Base-by-base conservation (phyloP, 2,797 vertebrate species). In the Hippoglossus hippoglossus region DNA sequence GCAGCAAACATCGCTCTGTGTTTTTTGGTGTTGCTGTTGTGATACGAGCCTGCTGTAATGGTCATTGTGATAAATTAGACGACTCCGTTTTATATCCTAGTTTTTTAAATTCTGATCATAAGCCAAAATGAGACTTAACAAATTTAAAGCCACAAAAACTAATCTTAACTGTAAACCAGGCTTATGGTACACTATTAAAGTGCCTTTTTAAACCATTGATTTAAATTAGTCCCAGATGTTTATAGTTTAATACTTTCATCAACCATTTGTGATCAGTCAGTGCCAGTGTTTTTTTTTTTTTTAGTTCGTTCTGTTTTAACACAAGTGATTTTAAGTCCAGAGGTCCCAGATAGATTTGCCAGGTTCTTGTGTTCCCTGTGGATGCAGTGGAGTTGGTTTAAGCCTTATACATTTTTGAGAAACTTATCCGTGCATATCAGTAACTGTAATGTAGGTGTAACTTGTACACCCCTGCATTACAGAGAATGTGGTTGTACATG, bases 11-110 rank as follows among this genome's bases (percentile, higher is more conserved):
- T 39, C 36, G 36, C 12, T 44, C 7, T 24, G 9, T 26, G 1
- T 59, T 41, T 19, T 39, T 52, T 39, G 56, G 71, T 69, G 77
- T 67, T 78, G 62, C 80, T 83, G 71, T 73, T 82, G 59, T 63
- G 65, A 83, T 86, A 69, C 91, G 74, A 92, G 93, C 93, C 94
- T 95, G 93, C 93, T 94, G 93, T 93, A 83, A 92, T 92, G 92
- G 87, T 91, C 89, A 86, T 82, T 78, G 50, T 71, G 67, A 75
- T 77, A 24, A 77, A 69, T 72, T 77, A 34, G 47, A 53, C 18
- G 49, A 41, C 31, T 71, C 54, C 11, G 74, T 80, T 46, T 80
- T 44, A 71, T 54, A 73, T 41, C 41, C 1, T 63, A 31, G 36
- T 78, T 77, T 77, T 79, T 75, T 61, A 51, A 62, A n/a, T n/a